phyloP scores from a whole-genome alignment of 2,113 vertebrate species.

The Seriola quinqueradiata region DNA sequence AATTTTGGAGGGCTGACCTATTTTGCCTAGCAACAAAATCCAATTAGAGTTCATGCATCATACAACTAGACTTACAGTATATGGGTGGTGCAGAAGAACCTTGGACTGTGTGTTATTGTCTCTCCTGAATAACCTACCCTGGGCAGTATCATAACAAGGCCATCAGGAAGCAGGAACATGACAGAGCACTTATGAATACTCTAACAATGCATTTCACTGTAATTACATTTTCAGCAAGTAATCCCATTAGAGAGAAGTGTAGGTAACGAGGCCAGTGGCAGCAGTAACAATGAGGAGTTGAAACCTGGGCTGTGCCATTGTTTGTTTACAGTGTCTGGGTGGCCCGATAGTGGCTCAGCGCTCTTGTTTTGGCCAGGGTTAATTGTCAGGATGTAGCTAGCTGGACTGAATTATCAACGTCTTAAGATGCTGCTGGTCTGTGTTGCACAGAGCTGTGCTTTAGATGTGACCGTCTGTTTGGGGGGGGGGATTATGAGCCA shows the following conservation, averaged over 20 bases:
- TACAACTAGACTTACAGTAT: neutral
- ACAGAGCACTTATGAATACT: constrained; percentile 22
- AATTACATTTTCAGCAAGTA: constrained; percentile 54
- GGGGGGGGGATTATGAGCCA: constrained; percentile 18
- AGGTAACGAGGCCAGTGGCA: constrained; percentile 49
- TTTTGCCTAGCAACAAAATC: constrained; percentile 16
- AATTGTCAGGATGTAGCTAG: constrained; percentile 33
- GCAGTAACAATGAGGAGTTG: constrained; percentile 50
- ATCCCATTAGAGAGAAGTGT: constrained; percentile 52
- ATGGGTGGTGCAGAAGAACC: constrained; percentile 24
- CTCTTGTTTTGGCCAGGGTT: constrained; percentile 32
- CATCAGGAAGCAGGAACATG: constrained; percentile 15
- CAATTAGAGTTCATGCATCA: constrained; percentile 5
- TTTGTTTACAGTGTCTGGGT: constrained; percentile 39
- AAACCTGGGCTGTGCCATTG: constrained; percentile 33
- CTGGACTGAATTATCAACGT: constrained; percentile 41
- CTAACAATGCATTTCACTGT: constrained; percentile 43
- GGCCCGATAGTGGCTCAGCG: constrained; percentile 24
- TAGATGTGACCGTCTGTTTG: constrained; percentile 35
- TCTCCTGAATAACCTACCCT: neutral
- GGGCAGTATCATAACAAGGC: constrained; percentile 27
- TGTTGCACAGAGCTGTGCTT: constrained; percentile 4
- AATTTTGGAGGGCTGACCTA: neutral
- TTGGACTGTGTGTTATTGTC: constrained; percentile 7
- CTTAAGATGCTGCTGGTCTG: constrained; percentile 32